Evolutionary conservation across 2,113 vertebrate species (phyloP).

Genomic region (Lanius ludovicianus): DNA sequence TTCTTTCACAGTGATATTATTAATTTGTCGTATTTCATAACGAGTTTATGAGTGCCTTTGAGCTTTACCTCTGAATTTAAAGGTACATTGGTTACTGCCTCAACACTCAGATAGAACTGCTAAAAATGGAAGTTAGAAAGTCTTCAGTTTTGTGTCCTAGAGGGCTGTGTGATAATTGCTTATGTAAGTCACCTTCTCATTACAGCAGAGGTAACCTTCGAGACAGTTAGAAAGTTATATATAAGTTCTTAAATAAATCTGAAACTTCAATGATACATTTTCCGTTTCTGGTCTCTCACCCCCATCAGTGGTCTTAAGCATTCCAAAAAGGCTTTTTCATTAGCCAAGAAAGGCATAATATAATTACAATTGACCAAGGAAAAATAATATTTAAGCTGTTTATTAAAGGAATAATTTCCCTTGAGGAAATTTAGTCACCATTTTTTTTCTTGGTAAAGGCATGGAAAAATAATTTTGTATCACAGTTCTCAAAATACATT

Average conservation of each 20-base stretch:
- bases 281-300: background rate
- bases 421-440: background rate
- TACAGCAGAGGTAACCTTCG: constrained; percentile 15
- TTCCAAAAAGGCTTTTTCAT: background rate
- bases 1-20: background rate
- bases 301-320: background rate
- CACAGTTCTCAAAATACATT: background rate
- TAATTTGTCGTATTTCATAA: constrained; percentile 26
- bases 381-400: background rate
- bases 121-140: constrained; percentile 55
- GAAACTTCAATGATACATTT: background rate
- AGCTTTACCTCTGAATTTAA: constrained; percentile 46
- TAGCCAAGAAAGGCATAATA: background rate
- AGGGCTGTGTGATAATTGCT: constrained; percentile 48
- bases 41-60: constrained; percentile 24
- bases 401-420: background rate
- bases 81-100: background rate
- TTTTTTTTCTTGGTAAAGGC: background rate
- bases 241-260: constrained; percentile 41
- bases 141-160: constrained; percentile 55
- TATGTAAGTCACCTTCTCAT: constrained; percentile 53
- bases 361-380: background rate
- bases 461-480: background rate
- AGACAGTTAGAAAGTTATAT: constrained; percentile 46
- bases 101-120: background rate